A percentile compares a stretch with the other conserved stretches of the same genome.
Conservation (phyloP, 2,888 invertebrate species). For the Mesorhabditis belari region DNA sequence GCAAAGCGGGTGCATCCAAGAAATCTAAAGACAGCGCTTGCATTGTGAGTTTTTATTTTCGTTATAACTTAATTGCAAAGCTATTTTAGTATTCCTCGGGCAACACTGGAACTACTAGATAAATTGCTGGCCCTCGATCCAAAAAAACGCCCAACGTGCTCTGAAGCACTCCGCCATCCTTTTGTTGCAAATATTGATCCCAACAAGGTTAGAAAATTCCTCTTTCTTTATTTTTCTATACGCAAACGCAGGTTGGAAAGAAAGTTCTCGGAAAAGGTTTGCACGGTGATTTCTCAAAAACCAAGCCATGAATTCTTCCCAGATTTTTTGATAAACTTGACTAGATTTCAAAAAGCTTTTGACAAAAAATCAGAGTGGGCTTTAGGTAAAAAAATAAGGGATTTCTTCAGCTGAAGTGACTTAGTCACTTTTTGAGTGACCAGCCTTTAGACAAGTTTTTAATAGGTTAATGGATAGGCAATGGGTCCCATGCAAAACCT, state of each 20-base stretch:
- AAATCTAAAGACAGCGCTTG: neutral
- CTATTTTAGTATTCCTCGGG: slow-evolving; percentile 59
- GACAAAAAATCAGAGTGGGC: no score
- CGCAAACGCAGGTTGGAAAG: neutral
- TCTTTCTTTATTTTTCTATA: neutral
- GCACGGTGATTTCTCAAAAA: no score
- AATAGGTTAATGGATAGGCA: no score
- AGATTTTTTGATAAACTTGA: neutral
- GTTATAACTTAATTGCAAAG: neutral
- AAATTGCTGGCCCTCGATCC: slow-evolving; percentile 91
- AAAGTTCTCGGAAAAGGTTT: no score
- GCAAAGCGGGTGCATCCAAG: neutral
- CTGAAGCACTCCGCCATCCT: slow-evolving; percentile 80
- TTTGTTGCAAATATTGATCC: slow-evolving; percentile 54
- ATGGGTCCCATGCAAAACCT: no score
- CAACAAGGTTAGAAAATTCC: neutral
- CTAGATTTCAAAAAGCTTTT: no score
- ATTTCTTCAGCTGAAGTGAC: no score
- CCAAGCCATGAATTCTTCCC: no score
- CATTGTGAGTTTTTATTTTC: neutral
- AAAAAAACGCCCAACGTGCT: slow-evolving; percentile 81
- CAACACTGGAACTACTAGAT: slow-evolving; percentile 44
- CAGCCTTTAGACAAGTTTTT: no score
- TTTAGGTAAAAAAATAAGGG: no score
- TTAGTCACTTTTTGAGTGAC: no score